These are phyloP conservation scores for Mellilla xanthometata DNA, from an alignment of 2,888 invertebrate species.

Conservation along the genomic window DNA sequence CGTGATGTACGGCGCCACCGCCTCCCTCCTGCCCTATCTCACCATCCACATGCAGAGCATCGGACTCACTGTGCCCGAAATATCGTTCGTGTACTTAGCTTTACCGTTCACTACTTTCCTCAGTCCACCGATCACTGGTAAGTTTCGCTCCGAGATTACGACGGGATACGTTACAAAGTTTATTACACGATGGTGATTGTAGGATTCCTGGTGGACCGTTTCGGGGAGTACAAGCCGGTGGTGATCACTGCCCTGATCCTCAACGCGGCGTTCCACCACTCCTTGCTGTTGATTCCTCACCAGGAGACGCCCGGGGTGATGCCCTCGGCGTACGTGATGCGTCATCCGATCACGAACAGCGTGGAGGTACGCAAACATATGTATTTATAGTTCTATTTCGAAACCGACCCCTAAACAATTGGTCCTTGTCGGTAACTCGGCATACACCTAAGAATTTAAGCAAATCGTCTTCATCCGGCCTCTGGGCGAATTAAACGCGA, in stretches of 20 bases:
- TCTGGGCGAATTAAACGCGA: constrained; percentile 70
- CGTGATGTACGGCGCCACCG: constrained; percentile 93
- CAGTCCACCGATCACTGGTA: constrained; percentile 92
- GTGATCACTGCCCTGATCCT: constrained; percentile 89
- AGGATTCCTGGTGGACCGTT: constrained; percentile 93
- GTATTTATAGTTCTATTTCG: constrained; percentile 40
- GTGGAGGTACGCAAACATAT: constrained; percentile 85
- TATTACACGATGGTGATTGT: constrained; percentile 44
- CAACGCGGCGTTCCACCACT: constrained; percentile 91
- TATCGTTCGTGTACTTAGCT: constrained; percentile 92
- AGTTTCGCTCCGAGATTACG: constrained; percentile 39
- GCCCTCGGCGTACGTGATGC: constrained; percentile 89
- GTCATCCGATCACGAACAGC: constrained; percentile 86
- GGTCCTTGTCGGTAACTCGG: constrained; percentile 58
- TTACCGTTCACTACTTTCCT: constrained; percentile 93
- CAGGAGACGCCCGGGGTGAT: constrained; percentile 89
- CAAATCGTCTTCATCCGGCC: constrained; percentile 80
- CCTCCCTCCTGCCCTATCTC: constrained; percentile 92
- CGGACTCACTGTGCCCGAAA: constrained; percentile 92
- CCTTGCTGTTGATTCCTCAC: constrained; percentile 89
- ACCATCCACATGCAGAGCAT: constrained; percentile 96
- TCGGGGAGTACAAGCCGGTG: constrained; percentile 92
- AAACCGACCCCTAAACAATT: constrained; percentile 55
- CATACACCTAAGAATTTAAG: constrained; percentile 75
- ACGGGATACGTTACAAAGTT: not conserved